Evolutionary conservation across 1,140 invertebrate species (phyloP), one percentile per base, ranked within the genome.

Genomic region (Conus ventricosus): DNA sequence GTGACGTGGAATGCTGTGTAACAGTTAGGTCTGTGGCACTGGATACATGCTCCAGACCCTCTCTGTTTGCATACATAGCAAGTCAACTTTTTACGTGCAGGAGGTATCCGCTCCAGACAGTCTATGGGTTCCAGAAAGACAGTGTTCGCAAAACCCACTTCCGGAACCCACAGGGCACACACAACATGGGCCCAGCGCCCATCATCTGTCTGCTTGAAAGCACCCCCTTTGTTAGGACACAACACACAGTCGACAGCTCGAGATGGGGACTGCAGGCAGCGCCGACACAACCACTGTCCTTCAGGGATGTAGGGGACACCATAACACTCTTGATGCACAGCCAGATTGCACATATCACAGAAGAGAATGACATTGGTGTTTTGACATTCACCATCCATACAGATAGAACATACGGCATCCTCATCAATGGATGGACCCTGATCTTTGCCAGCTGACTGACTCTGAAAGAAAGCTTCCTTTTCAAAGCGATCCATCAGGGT

Each of bases 341-440:
- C 98, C 55, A 99, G 96, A 96, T 99, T 99, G 95, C 99, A 99
- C 98, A 99, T 99, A 96, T 99, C 99, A 96, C 99, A 99, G 95
- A 99, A 99, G 57, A 99, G 96, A 92, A 98, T 98, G 63, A 98
- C 97, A 95, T 99, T 99, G 89, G 97, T 98, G 94, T 99, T 99
- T 93, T 99, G 97, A 95, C 99, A 99, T 94, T 99, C 99, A 17
- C 99, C 99, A 94, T 97, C 97, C 94, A 96, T 96, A 93, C 96
- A 97, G 91, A 99, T 99, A 93, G 98, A 99, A 95, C 99, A 99
- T 0, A 99, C 98, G 20, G 99, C 99, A 96, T 99, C 99, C 94
- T 99, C 98, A 94, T 99, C 98, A 23, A 99, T 94, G 67, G 93
- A 92, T 57, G 93, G 92, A 55, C 91, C 89, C 39, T 91, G 91